Evolutionary conservation across 2,113 vertebrate genomes (phyloP).

Genomic region (Pampusana beccarii): DNA sequence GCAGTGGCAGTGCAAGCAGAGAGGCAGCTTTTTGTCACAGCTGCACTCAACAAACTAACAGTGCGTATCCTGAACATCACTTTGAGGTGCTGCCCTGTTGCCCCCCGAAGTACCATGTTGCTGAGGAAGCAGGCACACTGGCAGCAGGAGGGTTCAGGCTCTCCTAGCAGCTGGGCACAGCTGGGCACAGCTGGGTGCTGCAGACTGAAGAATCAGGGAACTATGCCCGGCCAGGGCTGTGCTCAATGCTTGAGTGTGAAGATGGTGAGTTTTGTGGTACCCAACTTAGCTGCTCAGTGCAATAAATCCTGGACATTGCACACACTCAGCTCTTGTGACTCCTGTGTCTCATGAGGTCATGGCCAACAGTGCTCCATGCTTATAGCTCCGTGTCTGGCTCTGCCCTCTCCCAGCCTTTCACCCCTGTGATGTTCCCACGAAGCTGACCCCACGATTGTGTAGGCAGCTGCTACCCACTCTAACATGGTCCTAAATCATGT

Average conservation of each 20-base stretch:
- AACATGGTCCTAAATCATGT: not conserved
- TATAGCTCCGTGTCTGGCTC: not conserved
- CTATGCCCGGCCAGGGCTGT: accelerated
- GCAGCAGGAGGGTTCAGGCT: not conserved
- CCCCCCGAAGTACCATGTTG: not conserved
- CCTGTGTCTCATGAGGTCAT: accelerated
- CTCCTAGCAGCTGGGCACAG: not conserved
- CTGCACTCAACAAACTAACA: not conserved
- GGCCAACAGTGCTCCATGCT: not conserved
- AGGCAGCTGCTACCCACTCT: not conserved
- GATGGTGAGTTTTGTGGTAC: not conserved
- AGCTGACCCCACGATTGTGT: not conserved
- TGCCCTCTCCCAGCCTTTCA: not conserved
- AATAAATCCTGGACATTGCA: not conserved
- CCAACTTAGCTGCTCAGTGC: not conserved
- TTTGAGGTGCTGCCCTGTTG: not conserved
- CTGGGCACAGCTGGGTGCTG: accelerated
- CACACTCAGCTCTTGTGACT: not conserved
- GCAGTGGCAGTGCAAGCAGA: accelerated
- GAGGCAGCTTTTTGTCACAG: not conserved
- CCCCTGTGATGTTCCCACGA: not conserved
- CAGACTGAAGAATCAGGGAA: accelerated
- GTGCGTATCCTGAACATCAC: not conserved
- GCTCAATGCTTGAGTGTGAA: not conserved
- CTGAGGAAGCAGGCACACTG: not conserved